Evolutionary conservation across 2,797 vertebrate species (phyloP), one percentile per base, ranked within the genome.

Genomic region (Poeciliopsis gracilis): DNA sequence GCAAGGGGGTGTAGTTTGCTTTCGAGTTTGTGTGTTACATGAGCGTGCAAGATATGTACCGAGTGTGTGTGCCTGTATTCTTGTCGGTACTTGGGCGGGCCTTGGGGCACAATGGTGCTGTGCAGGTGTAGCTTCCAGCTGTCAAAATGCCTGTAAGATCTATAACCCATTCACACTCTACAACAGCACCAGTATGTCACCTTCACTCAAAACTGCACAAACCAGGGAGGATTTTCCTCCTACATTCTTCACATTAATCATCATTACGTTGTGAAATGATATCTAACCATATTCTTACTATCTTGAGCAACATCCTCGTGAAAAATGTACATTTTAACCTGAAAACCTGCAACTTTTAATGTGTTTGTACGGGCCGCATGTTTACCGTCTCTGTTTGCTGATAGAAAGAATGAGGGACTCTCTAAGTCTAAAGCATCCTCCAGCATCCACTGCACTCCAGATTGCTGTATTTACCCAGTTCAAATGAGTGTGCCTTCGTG

Each of bases 121-220:
- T 92, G 93, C 95, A 96, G 94, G 95, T 95, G 95, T 96, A 92
- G 95, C 93, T 93, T 94, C 92, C 93, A 91, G 94, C 92, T 95
- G 95, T 95, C 95, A 95, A 88, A 92, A 93, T 90, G 94, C 91
- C 91, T 88, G 74, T 80, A 81, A 91, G 91, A 93, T 89, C 86
- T 92, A 84, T 85, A 86, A 89, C 82, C 88, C 78, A 88, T 91
- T 88, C 86, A 91, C 86, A 91, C 72, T 73, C 82, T 82, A 75
- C 77, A 79, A 79, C 74, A 87, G 85, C 76, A 76, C 66, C 79
- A 86, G 75, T 80, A 49, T 77, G 86, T 75, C 84, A 88, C 77
- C 86, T 74, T 80, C 23, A 70, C 72, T 70, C 28, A 46, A 75
- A 4, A 18, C 74, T 13, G 25, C 20, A 51, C 55, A 43, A 49